Evolutionary conservation across 1,140 invertebrate genomes (phyloP), one percentile per base, ranked within the genome.

Genomic region (Branchinecta lynchi): DNA sequence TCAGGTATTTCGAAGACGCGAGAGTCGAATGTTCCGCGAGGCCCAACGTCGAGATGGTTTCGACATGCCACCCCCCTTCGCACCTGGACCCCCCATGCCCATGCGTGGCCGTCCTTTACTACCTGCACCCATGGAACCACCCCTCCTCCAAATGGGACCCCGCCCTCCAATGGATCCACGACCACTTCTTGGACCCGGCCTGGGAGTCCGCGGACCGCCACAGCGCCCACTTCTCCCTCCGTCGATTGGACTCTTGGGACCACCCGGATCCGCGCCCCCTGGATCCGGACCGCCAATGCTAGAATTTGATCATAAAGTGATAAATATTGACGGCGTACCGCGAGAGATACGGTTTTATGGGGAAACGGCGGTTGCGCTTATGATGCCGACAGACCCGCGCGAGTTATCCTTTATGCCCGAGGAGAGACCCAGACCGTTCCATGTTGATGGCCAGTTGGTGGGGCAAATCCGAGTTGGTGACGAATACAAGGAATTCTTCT

Each of bases 291-390:
- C 51, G 12, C 51, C 12, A 3, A 32, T 32, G 32, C 32, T 46
- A 15, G 70, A 71, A n/a, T 46, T 68, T 60, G 70, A 68, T 0
- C 86, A 86, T 73, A 85, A 86, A 71, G 86, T 86, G n/a, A 92
- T 94, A 43, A 85, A 86, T 51, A 93, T 96, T 69, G 92, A 95
- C 76, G 86, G 86, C 5, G 78, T 87, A 44, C 84, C 86, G 0
- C 82, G 90, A 74, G 89, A 93, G 77, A 87, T 96, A 65, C 83
- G 91, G 65, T 90, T 90, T 73, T 93, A 95, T 73, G 89, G 87
- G 21, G 85, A 89, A 46, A 87, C 86, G 3, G 92, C 91, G 0
- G 83, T 94, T 20, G 86, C 92, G 7, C 87, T 95, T 74, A 84
- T 91, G 80, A 84, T 85, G 44, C 86, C 86, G 81, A 88, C 92